Conservation (phyloP, 2,797 vertebrate genomes). For the Thalassophryne amazonica region DNA sequence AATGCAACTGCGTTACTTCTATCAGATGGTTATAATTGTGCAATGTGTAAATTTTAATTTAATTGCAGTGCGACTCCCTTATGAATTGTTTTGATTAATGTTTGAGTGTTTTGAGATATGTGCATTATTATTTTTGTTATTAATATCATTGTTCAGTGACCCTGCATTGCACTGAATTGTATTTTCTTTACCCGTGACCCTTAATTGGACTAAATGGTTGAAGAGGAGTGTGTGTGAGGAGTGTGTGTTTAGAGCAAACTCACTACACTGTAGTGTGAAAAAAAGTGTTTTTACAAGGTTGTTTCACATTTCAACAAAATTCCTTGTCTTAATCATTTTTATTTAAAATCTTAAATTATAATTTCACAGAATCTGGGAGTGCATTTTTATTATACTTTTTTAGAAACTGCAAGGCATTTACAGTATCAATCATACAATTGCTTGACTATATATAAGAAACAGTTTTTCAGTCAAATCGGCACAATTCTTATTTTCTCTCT, state of each 20-base stretch:
- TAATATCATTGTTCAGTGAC: not conserved
- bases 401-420: not conserved
- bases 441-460: not conserved
- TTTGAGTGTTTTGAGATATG: not conserved
- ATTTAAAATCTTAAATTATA: not conserved
- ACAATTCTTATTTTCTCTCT: constrained; percentile 20
- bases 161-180: not conserved
- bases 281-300: no score
- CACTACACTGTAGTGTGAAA: no score
- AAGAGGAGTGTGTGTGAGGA: no score
- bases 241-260: no score
- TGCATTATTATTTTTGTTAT: not conserved
- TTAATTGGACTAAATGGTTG: no score
- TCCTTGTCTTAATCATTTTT: no score
- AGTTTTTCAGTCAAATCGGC: constrained; percentile 3
- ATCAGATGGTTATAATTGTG: not conserved
- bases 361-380: constrained; percentile 2
- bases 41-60: not conserved
- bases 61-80: not conserved
- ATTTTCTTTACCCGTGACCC: no score
- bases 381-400: constrained; percentile 12
- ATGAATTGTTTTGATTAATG: not conserved
- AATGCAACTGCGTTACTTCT: constrained; percentile 31
- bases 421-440: not conserved
- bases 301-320: no score